phyloP scores from a whole-genome alignment of 2,888 invertebrate species.

The Caenorhabditis macrosperma region DNA sequence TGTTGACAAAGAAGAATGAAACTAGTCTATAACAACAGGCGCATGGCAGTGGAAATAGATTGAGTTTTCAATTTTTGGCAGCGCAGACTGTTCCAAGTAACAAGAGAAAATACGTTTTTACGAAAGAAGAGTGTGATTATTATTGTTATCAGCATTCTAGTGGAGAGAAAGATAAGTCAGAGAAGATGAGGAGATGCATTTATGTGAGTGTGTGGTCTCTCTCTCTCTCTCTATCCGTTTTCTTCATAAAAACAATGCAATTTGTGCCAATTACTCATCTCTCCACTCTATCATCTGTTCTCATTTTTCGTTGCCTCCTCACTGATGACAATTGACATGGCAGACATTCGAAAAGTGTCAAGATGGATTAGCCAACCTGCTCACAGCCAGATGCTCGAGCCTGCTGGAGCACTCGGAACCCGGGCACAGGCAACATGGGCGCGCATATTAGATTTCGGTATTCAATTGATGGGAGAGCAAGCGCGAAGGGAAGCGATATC shows the following conservation, averaged over 20 bases:
- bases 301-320: slow-evolving; percentile 20
- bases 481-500: slow-evolving; percentile 22
- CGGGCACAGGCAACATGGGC: slow-evolving; percentile 2
- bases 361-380: slow-evolving; percentile 54
- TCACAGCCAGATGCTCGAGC: slow-evolving; percentile 38
- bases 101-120: slow-evolving; percentile 5
- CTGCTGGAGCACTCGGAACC: not conserved
- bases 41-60: too few species aligned
- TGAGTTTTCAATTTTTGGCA: not conserved
- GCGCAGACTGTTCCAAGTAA: not conserved
- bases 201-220: slow-evolving; percentile 4
- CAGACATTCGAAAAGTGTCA: slow-evolving; percentile 13
- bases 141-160: not conserved
- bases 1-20: slow-evolving; percentile 17
- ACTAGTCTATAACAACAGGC: slow-evolving; percentile 1
- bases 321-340: slow-evolving; percentile 31
- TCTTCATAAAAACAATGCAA: slow-evolving; percentile 36
- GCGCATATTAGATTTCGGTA: slow-evolving; percentile 45
- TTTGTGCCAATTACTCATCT: slow-evolving; percentile 54
- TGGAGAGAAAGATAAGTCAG: not conserved
- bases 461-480: slow-evolving; percentile 20
- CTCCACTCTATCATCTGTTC: slow-evolving; percentile 32
- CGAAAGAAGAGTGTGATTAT: too few species aligned
- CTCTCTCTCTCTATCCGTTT: slow-evolving; percentile 10
- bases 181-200: not conserved